phyloP scores from a whole-genome alignment of 2,797 vertebrate species.

The Alfaro cultratus region DNA sequence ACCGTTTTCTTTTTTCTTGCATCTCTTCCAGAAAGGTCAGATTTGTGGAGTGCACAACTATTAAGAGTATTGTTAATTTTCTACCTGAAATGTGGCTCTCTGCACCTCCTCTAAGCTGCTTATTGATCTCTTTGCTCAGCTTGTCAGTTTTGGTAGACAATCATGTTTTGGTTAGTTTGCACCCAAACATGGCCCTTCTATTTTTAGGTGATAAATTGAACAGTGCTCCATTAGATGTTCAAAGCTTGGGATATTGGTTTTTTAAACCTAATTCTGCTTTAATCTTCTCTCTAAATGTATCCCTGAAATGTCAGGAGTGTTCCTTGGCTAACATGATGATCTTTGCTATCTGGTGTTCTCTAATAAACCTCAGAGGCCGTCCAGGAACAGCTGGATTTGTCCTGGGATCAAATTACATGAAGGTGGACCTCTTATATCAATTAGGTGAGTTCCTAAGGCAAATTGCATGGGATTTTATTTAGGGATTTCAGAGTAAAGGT shows the following conservation, averaged over 20 bases:
- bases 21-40: neutral
- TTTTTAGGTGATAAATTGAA: neutral
- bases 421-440: neutral
- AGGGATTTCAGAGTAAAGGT: neutral
- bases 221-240: neutral
- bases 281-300: neutral
- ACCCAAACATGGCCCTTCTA: neutral
- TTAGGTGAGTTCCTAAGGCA: neutral
- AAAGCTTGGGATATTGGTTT: neutral
- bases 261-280: neutral
- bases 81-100: neutral
- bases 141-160: neutral
- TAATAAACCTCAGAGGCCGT: neutral
- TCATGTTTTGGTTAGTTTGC: neutral
- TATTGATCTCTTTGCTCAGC: neutral
- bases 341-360: neutral
- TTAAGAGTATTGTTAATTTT: neutral
- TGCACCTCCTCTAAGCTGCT: neutral
- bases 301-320: neutral
- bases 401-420: neutral
- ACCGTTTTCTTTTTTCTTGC: neutral
- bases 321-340: neutral
- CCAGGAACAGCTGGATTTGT: neutral
- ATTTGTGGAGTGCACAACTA: neutral
- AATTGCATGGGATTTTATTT: neutral